These are phyloP conservation scores for Delphinus delphis DNA, from an alignment of 2,113 vertebrate genomes.

Conservation along the genomic window DNA sequence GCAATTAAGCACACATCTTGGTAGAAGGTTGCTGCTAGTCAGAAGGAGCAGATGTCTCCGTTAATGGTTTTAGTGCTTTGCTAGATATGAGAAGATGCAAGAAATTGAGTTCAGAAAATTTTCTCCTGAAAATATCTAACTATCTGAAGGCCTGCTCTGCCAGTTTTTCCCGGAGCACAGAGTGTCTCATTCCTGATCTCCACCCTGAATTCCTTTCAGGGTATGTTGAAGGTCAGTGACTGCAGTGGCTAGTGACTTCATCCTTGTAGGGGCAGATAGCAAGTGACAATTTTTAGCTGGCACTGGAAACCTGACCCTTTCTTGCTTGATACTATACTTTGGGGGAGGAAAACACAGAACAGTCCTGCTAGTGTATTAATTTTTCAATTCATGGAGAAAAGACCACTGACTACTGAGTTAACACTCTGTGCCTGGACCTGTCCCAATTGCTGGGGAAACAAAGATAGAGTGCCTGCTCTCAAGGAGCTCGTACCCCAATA, in stretches of 20 bases:
- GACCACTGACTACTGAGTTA: neutral
- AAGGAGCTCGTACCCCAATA: neutral
- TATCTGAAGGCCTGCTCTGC: neutral
- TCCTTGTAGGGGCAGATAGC: neutral
- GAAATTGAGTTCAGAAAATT: neutral
- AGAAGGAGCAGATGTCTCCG: neutral
- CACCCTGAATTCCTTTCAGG: neutral
- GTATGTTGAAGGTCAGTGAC: neutral
- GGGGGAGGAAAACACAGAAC: neutral
- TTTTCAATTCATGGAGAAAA: slow-evolving; percentile 39
- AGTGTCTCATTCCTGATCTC: neutral
- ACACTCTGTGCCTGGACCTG: neutral
- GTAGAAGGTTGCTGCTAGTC: neutral
- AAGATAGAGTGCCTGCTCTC: neutral
- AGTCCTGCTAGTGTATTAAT: neutral
- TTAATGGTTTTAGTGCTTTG: neutral
- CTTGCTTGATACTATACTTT: neutral
- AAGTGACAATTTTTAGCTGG: neutral
- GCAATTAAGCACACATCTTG: neutral
- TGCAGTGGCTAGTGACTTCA: neutral
- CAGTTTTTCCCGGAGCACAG: neutral
- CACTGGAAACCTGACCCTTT: neutral
- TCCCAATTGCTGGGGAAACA: neutral
- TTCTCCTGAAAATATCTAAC: neutral
- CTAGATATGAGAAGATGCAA: neutral